Evolutionary conservation across 2,888 invertebrate species (phyloP).

Genomic region (Aethes cnicana): DNA sequence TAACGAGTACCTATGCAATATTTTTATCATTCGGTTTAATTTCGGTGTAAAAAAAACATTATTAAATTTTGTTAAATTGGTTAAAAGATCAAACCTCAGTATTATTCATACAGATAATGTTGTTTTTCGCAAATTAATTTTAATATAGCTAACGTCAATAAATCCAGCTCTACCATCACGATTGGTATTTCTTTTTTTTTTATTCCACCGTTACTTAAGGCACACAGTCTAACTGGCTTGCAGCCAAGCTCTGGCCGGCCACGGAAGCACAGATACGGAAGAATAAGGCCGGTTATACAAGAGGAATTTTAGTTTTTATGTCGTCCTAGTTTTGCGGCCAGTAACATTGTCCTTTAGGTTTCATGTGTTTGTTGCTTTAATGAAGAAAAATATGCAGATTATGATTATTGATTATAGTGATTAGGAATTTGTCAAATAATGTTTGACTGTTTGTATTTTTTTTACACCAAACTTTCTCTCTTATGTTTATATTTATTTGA

Average conservation of each 20-base stretch:
- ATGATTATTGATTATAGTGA: neutral
- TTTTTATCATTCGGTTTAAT: no score
- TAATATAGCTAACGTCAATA: no score
- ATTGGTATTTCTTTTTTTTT: no score
- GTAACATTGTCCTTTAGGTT: neutral
- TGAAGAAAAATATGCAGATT: neutral
- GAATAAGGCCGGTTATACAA: constrained; percentile 12
- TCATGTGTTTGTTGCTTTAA: neutral
- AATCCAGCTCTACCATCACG: neutral
- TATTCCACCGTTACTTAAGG: neutral
- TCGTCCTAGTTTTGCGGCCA: constrained; percentile 6
- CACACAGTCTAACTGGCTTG: constrained; percentile 16
- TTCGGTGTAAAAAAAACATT: neutral
- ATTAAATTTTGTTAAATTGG: no score
- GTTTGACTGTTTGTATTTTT: no score
- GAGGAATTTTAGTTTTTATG: neutral
- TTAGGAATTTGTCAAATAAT: no score
- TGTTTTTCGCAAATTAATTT: no score
- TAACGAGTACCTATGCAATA: no score
- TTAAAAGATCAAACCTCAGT: no score
- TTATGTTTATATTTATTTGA: no score
- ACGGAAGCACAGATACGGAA: constrained; percentile 10
- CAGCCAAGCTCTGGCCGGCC: constrained; percentile 16
- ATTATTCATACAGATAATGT: no score
- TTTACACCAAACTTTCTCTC: no score